Base-by-base conservation (phyloP, 2,888 invertebrate species). In the Dryococelus australis region DNA sequence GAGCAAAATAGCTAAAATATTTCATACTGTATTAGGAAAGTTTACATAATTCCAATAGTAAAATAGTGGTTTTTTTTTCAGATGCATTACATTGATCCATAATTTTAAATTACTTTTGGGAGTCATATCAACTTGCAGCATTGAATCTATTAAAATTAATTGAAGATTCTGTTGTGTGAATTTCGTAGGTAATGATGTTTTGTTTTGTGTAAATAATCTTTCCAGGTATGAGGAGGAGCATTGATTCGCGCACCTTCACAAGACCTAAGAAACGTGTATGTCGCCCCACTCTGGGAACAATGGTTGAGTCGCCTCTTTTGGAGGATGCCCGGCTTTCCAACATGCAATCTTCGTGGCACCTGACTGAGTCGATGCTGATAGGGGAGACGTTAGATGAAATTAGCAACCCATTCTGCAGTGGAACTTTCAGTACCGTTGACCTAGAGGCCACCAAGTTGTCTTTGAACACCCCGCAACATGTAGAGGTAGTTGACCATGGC, bases 191-290 rank as follows among this genome's bases (percentile, higher is more conserved):
- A 13, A 47, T 16, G 16, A 16, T 35, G 35, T 35, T 80, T 78
- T 80, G 0, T 80, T 80, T 81, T 35, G 16, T 26, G 26, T 24
- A 24, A 83, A 83, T 28, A 0, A 5, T 24, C 51, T 20, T 88
- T 83, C 5, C 84, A 88, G 88, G 87, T 20, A n/a, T 93, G 88
- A 93, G 94, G 91, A 93, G 92, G 89, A 93, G 93, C 88, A 94
- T 96, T 90, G 96, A 96, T 91, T 95, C 95, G 0, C 93, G 96
- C 90, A 96, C 96, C 16, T 96, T 95, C 91, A 96, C 96, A 86
- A 94, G 94, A 90, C 95, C 95, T 35, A 96, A 96, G 91, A 95
- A 95, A 90, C 93, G 94, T 87, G 91, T 92, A 20, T 93, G 92
- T 53, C 93, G 95, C 88, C 94, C 95, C 65, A 95, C 94, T 90